phyloP scores from a whole-genome alignment of 2,113 vertebrate genomes.

The Willisornis vidua region DNA sequence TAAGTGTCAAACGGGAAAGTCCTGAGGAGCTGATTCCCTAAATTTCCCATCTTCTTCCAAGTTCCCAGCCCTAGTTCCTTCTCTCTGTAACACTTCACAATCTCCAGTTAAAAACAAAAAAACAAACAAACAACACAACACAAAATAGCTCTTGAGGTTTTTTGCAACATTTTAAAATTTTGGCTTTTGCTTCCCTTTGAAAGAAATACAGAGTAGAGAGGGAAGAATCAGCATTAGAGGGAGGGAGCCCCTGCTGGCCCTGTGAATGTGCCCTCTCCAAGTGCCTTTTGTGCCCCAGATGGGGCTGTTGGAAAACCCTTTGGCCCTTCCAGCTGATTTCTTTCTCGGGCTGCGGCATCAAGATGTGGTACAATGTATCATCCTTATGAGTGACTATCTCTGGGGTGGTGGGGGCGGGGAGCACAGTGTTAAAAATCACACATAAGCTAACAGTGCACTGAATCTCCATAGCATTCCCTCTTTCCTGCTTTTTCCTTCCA shows the following conservation, averaged over 20 bases:
- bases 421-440: background rate
- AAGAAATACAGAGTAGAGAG: background rate
- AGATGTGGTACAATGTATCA: fast-evolving
- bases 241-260: background rate
- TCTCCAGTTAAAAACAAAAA: background rate
- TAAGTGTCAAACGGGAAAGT: background rate
- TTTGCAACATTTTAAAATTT: background rate
- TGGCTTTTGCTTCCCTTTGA: background rate
- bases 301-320: background rate
- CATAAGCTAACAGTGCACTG: background rate
- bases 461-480: background rate
- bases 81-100: background rate
- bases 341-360: background rate
- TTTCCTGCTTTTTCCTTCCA: background rate
- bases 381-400: background rate
- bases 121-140: background rate
- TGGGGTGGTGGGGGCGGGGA: fast-evolving
- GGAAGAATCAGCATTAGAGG: background rate
- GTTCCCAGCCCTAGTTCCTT: background rate
- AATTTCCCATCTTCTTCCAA: background rate
- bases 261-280: fast-evolving
- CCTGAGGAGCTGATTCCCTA: background rate
- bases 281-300: fast-evolving
- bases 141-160: background rate
- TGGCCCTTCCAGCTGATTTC: background rate